Percentiles rank a stretch among this genome's conserved stretches.
Evolutionary conservation across 1,140 invertebrate species (phyloP).

Genomic region (Sitophilus oryzae): DNA sequence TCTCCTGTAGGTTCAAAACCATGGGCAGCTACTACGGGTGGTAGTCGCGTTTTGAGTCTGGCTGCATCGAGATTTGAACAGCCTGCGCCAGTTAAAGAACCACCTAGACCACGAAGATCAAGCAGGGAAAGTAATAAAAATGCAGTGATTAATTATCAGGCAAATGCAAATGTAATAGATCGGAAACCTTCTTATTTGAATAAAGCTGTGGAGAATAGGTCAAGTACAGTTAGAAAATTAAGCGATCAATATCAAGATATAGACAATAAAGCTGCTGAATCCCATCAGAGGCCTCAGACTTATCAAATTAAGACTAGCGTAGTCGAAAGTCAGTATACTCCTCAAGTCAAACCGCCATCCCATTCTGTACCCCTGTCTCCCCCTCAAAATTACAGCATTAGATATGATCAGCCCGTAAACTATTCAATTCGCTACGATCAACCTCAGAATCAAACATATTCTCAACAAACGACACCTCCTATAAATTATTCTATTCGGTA

Average conservation of each 20-base stretch:
- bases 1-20: conserved; percentile 34
- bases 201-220: conserved; percentile 19
- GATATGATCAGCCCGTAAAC: conserved; percentile 14
- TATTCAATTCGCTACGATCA: conserved; percentile 7
- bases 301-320: conserved; percentile 23
- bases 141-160: background rate
- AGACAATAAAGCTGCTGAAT: conserved; percentile 18
- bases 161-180: conserved; percentile 3
- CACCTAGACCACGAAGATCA: conserved; percentile 27
- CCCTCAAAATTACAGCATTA: conserved; percentile 12
- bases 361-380: conserved; percentile 1
- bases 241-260: conserved; percentile 40
- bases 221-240: conserved; percentile 35
- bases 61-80: conserved; percentile 48
- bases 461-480: conserved; percentile 15
- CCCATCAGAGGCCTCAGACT: conserved; percentile 12
- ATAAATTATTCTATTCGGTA: conserved; percentile 17
- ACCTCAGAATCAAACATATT: background rate
- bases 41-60: conserved; percentile 43
- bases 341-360: conserved; percentile 5
- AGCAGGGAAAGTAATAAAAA: conserved; percentile 30
- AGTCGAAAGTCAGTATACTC: conserved; percentile 19
- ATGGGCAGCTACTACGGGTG: conserved; percentile 41
- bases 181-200: conserved; percentile 14
- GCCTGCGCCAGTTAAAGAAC: conserved; percentile 29